Conservation (phyloP, 2,888 invertebrate genomes). For the Globia sparganii region DNA sequence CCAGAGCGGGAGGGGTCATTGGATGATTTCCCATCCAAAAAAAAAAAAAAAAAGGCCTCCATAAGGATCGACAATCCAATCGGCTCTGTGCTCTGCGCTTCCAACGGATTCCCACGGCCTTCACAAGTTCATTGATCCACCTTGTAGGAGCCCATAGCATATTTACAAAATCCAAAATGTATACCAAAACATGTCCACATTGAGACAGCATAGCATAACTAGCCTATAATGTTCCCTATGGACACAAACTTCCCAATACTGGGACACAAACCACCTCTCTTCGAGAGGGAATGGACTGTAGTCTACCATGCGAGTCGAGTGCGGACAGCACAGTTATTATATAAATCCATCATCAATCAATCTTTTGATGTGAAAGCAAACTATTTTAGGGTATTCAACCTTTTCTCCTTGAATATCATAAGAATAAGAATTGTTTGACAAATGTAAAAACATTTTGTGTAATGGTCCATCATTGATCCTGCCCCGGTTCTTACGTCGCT, state of each 20-base stretch:
- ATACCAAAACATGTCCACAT: neutral
- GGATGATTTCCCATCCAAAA: too few relatives aligned
- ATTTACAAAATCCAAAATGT: neutral
- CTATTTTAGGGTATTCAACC: neutral
- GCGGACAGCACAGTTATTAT: neutral
- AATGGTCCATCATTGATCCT: conserved; percentile 25
- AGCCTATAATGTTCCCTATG: neutral
- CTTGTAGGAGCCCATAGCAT: too few relatives aligned
- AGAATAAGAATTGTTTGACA: conserved; percentile 37
- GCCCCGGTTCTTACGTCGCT: neutral
- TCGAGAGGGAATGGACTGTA: neutral
- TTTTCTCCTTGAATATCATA: neutral
- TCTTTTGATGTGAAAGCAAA: neutral
- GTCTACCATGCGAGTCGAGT: neutral
- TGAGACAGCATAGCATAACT: neutral
- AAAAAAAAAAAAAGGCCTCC: too few relatives aligned
- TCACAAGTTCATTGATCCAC: too few relatives aligned
- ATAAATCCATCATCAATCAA: neutral
- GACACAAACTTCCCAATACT: too few relatives aligned
- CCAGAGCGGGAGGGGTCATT: too few relatives aligned
- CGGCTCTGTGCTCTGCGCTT: too few relatives aligned
- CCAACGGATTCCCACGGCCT: too few relatives aligned
- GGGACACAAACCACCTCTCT: neutral
- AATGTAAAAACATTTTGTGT: conserved; percentile 44
- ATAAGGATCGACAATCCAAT: too few relatives aligned